Conservation (phyloP, 2,797 vertebrate genomes). For the Sebastes kiyomatsui region DNA sequence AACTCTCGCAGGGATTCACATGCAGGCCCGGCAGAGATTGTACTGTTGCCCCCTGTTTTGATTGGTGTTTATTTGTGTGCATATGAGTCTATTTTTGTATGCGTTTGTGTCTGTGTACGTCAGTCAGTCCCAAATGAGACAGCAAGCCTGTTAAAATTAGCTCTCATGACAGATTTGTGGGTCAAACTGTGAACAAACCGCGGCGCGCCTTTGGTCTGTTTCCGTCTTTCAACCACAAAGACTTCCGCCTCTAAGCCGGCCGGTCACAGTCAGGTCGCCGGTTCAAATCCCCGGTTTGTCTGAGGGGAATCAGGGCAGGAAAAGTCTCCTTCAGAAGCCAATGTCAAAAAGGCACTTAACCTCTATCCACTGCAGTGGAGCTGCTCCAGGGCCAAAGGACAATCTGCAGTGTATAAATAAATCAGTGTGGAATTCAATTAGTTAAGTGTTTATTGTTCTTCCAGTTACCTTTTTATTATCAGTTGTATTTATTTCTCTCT, state of each 20-base stretch:
- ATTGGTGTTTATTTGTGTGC: background rate
- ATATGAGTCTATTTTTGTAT: background rate
- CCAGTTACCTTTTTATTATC: background rate
- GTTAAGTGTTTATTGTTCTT: background rate
- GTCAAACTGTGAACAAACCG: slow-evolving; percentile 27
- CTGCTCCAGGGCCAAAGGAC: background rate
- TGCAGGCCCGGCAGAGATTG: background rate
- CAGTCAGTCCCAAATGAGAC: slow-evolving; percentile 17
- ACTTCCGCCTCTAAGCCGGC: background rate
- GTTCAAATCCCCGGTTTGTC: slow-evolving; percentile 32
- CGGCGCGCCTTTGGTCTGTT: background rate
- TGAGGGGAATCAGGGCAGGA: background rate
- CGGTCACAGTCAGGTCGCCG: slow-evolving; percentile 8
- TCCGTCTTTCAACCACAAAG: background rate
- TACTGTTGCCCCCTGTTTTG: background rate
- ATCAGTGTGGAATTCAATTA: background rate
- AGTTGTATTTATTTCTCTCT: background rate
- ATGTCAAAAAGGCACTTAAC: background rate
- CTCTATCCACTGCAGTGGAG: background rate
- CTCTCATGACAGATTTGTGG: slow-evolving; percentile 35
- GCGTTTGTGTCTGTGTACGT: background rate
- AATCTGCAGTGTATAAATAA: background rate
- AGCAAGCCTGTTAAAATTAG: slow-evolving; percentile 30
- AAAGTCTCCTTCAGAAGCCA: background rate
- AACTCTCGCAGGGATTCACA: background rate